A percentile compares a stretch with the other conserved stretches of the same genome.
Evolutionary conservation across 2,888 invertebrate genomes (phyloP).

Genomic region (Sylvicola cinctus): DNA sequence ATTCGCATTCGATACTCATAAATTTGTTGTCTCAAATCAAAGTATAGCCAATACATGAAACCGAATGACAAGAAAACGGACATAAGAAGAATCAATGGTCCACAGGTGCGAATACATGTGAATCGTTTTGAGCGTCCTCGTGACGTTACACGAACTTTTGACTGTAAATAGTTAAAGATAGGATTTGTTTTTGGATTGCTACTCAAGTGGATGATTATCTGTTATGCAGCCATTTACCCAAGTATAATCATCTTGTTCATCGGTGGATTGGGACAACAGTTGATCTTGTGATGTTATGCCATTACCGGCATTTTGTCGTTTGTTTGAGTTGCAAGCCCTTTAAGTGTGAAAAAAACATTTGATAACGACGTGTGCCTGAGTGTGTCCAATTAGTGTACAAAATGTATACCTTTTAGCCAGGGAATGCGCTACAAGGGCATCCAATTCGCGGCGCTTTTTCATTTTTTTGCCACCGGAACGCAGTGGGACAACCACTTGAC

Average conservation of each 20-base stretch:
- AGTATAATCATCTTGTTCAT: conserved; percentile 32
- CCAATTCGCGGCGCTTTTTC: conserved; percentile 54
- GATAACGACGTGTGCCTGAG: too few species aligned
- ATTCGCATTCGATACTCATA: conserved; percentile 22
- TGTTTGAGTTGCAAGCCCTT: conserved; percentile 5
- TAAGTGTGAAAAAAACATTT: conserved; percentile 14
- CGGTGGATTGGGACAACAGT: conserved; percentile 40
- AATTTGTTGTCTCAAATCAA: conserved; percentile 22
- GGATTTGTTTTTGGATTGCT: background rate
- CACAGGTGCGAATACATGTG: conserved; percentile 18
- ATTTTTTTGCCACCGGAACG: conserved; percentile 43
- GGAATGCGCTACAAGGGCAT: conserved; percentile 40
- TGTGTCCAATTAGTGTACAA: too few species aligned
- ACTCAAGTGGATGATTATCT: too few species aligned
- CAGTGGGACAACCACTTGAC: conserved; percentile 39
- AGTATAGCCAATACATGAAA: conserved; percentile 23
- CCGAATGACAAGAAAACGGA: conserved; percentile 16
- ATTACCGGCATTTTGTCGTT: conserved; percentile 14
- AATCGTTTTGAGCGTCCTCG: conserved; percentile 16
- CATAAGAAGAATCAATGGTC: conserved; percentile 17
- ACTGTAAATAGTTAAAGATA: conserved; percentile 10
- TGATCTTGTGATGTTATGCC: conserved; percentile 33
- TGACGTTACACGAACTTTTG: conserved; percentile 13
- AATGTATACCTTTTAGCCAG: conserved; percentile 24
- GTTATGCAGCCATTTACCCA: conserved; percentile 16